These are phyloP conservation scores for Mythimna vitellina DNA, from an alignment of 2,888 invertebrate genomes.

Conservation along the genomic window DNA sequence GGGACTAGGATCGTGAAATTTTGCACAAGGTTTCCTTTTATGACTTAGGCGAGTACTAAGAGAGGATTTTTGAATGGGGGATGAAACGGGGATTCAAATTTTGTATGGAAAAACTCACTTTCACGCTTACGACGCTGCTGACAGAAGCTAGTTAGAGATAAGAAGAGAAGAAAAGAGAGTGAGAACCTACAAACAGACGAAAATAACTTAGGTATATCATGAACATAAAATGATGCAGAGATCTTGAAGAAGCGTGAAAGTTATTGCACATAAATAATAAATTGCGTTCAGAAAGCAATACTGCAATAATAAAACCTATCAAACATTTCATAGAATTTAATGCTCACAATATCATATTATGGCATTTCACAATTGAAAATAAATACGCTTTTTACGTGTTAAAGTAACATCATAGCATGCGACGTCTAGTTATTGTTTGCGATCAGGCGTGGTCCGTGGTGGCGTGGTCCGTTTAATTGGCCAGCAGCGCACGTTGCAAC, in stretches of 20 bases:
- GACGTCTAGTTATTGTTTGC: slow-evolving; percentile 68
- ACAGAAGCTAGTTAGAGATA: not conserved
- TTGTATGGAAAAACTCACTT: too few relatives aligned
- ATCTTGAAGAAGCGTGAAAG: not conserved
- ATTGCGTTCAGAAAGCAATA: slow-evolving; percentile 30
- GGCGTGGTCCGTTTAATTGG: slow-evolving; percentile 75
- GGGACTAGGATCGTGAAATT: too few relatives aligned
- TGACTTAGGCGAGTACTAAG: too few relatives aligned
- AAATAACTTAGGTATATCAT: not conserved
- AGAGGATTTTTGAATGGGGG: too few relatives aligned
- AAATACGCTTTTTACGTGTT: slow-evolving; percentile 43
- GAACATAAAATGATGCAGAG: not conserved
- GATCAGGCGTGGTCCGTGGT: slow-evolving; percentile 56
- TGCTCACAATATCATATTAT: slow-evolving; percentile 34
- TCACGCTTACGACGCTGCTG: too few relatives aligned
- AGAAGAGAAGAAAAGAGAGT: not conserved
- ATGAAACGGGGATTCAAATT: too few relatives aligned
- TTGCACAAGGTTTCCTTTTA: too few relatives aligned
- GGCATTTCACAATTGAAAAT: slow-evolving; percentile 46
- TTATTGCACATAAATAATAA: slow-evolving; percentile 10
- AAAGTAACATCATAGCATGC: slow-evolving; percentile 45
- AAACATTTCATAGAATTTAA: slow-evolving; percentile 40
- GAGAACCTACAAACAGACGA: not conserved
- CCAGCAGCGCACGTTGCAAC: slow-evolving; percentile 63
- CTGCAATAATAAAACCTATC: slow-evolving; percentile 33